These are phyloP conservation scores for Lithodes maja DNA, from an alignment of 2,888 invertebrate species.

Conservation along the genomic window DNA sequence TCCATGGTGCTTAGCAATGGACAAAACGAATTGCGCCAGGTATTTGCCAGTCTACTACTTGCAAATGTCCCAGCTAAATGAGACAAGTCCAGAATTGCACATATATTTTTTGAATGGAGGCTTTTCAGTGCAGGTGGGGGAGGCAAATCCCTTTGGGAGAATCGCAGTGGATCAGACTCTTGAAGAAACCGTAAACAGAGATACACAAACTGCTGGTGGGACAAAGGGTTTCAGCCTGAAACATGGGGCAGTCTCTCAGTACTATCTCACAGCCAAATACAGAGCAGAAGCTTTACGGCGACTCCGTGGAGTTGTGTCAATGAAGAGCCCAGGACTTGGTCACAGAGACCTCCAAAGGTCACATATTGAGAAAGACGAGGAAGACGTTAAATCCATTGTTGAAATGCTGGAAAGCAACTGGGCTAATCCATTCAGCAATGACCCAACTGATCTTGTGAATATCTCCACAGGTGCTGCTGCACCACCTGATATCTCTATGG, in stretches of 20 bases:
- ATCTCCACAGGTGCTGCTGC: too few species aligned
- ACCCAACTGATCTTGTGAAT: too few species aligned
- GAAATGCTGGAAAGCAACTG: not conserved
- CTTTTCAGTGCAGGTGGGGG: too few species aligned
- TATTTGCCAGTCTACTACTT: not conserved
- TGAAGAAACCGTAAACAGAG: constrained; percentile 12
- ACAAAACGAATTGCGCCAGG: constrained; percentile 11
- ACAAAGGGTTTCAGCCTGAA: not conserved
- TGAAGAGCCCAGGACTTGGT: not conserved
- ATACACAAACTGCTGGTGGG: constrained; percentile 4
- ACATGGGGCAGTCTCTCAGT: not conserved
- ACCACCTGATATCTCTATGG: too few species aligned
- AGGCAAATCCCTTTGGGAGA: too few species aligned
- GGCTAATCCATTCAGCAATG: too few species aligned
- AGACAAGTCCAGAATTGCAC: not conserved
- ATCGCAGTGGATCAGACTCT: not conserved
- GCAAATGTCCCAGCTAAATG: not conserved
- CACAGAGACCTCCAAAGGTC: not conserved
- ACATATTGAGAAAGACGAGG: not conserved
- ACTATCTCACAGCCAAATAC: constrained; percentile 12
- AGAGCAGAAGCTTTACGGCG: not conserved
- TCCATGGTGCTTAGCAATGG: constrained; percentile 17
- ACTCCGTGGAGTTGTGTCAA: not conserved
- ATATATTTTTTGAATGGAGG: too few species aligned
- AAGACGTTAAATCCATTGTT: not conserved